Evolutionary conservation across 2,797 vertebrate species (phyloP), one percentile per base, ranked within the genome.

Genomic region (Pyrocephalus nanus): DNA sequence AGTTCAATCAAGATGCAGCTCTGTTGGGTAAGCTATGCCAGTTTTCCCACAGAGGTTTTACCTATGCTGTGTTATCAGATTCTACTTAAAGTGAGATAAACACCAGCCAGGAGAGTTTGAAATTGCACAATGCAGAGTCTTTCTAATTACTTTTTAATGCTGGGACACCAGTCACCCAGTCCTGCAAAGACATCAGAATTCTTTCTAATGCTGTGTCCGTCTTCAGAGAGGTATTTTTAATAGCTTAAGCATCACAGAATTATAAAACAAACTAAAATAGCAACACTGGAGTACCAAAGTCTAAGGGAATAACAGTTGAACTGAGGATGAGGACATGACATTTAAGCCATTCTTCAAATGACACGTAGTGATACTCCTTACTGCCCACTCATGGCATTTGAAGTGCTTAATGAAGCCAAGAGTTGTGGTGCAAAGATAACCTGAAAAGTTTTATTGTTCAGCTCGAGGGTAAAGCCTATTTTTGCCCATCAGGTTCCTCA

Each of bases 181-280:
- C 74, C 45, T 71, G 55, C 20, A 89, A 48, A 71, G 27, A 48
- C 10, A 81, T 8, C 70, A 86, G 76, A 83, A 77, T 66, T 87
- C 54, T 67, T 64, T 57, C 57, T 78, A 64, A 65, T 21, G 23
- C 34, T 75, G 29, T 14, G 12, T 0, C 34, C 34, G n/a, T 70
- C 82, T 90, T 84, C 42, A 67, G 23, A 64, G 73, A 66, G n/a
- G 62, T 64, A 73, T 57, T 93, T 90, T 95, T 88, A 92, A 92
- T 51, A 86, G 85, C 81, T 94, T 72, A 81, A 91, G 79, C 69
- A 88, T 21, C 72, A 74, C 27, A 81, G 73, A 72, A 53, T 29
- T 92, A 36, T 11, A 95, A 86, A 55, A 48, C 74, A 80, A 86
- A 64, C 45, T 69, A 89, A 94, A 95, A 94, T 65, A 95, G 90